Conservation (phyloP, 2,888 invertebrate genomes). For the Helleia helle region DNA sequence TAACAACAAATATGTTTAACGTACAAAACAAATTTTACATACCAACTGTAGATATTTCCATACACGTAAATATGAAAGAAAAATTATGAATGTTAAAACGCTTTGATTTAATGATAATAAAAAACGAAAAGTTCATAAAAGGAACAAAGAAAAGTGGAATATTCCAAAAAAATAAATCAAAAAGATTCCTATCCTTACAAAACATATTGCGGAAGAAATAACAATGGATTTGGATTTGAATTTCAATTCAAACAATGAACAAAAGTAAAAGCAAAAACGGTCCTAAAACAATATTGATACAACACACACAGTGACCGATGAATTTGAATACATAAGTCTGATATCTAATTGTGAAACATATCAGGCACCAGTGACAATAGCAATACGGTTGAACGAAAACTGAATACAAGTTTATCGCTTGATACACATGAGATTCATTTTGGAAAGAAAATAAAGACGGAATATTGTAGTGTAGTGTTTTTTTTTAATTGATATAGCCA, state of each 20-base stretch:
- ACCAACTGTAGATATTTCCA: conserved; percentile 66
- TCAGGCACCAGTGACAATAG: conserved; percentile 13
- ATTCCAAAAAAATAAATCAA: too few species aligned
- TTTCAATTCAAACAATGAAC: too few species aligned
- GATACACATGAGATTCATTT: too few species aligned
- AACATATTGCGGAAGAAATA: neutral
- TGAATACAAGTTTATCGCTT: conserved; percentile 17
- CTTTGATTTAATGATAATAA: neutral
- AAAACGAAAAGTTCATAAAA: too few species aligned
- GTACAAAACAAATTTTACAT: conserved; percentile 50
- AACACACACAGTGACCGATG: neutral
- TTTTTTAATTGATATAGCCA: neutral
- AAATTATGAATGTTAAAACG: conserved; percentile 44
- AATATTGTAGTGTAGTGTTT: too few species aligned
- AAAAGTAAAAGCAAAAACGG: neutral
- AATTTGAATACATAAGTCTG: conserved; percentile 2
- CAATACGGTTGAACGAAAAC: conserved; percentile 13
- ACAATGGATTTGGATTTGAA: neutral
- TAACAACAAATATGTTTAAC: too few species aligned
- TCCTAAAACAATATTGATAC: conserved; percentile 2
- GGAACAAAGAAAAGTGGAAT: too few species aligned
- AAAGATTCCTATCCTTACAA: too few species aligned
- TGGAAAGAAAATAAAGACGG: too few species aligned
- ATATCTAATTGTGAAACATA: conserved; percentile 9
- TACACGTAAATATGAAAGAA: conserved; percentile 55